A percentile compares a stretch with the other conserved stretches of the same genome.
Evolutionary conservation across 1,140 invertebrate genomes (phyloP).

Genomic region (Drosophila insularis): DNA sequence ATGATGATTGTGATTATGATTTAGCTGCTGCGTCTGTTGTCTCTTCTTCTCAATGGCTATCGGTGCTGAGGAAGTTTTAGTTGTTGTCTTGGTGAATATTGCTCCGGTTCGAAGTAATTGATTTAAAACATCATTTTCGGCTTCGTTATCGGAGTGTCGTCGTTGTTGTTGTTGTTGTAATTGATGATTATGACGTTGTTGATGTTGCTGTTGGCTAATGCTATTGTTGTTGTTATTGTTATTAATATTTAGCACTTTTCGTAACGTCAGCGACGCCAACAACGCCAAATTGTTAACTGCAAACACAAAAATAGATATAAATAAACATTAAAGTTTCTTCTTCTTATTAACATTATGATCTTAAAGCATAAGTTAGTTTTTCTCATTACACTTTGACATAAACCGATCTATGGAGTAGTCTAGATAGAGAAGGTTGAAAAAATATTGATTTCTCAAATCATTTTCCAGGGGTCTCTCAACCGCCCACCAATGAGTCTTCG

Average conservation of each 20-base stretch:
- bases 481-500: too few species aligned
- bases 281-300: conserved; percentile 66
- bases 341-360: too few species aligned
- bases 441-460: too few species aligned
- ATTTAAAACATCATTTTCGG: conserved; percentile 61
- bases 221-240: conserved; percentile 55
- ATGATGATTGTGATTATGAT: conserved; percentile 14
- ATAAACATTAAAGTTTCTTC: too few species aligned
- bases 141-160: conserved; percentile 63
- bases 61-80: conserved; percentile 46
- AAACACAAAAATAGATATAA: too few species aligned
- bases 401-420: too few species aligned
- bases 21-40: conserved; percentile 34
- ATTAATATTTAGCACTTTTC: conserved; percentile 75
- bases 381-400: too few species aligned
- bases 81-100: conserved; percentile 53
- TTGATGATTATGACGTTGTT: conserved; percentile 26
- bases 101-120: conserved; percentile 69
- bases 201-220: conserved; percentile 26
- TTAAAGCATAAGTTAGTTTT: too few species aligned
- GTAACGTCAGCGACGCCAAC: conserved; percentile 68
- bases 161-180: conserved; percentile 52
- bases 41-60: conserved; percentile 58
- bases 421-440: too few species aligned
- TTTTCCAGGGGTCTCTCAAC: too few species aligned